Base-by-base conservation (phyloP, 2,888 invertebrate genomes). In the Ariolimax columbianus region DNA sequence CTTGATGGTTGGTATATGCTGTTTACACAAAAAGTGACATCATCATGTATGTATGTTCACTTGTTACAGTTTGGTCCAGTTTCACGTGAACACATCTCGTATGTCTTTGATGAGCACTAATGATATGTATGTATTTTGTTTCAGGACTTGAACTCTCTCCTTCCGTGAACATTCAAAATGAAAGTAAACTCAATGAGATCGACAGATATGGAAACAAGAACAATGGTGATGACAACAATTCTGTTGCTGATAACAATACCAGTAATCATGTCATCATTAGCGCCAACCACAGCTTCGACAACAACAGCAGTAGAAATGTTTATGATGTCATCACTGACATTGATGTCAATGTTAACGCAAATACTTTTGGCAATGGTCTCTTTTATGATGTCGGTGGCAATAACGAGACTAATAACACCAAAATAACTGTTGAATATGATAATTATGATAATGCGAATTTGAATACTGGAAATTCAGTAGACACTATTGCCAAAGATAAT, bases 211-310 rank as follows among this genome's bases (percentile, higher is more conserved):
- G 40, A n/a, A 30, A 68, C 51, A 33, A 81, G 11, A 36, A 55
- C 33, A 59, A 47, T 81, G 36, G n/a, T 81, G 36, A 70, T 72
- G 43, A 47, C 30, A 51, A 70, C 14, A 51, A 36, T 81, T n/a
- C n/a, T 47, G 47, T 14, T 72, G 30, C 9, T 70, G 33, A 23
- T 47, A 19, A 72, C 51, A 14, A 70, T 47, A 38, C 11, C n/a
- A 4, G 26, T 40, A 11, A 43, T 51, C 2, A 47, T 43, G n/a
- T 30, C 17, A n/a, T n/a, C 7, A n/a, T 0, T 17, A 26, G 1
- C 26, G 17, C 6, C 3, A 19, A 73, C 47, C 36, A 55, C 70
- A 51, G n/a, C 33, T n/a, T n/a, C 1, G 59, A 73, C 30, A 40
- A 9, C 36, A 72, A 17, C 47, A 40, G 55, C 40, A 68, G 38